These are phyloP conservation scores for Drosophila sp. DNA, from an alignment of 1,140 invertebrate species.

Conservation along the genomic window DNA sequence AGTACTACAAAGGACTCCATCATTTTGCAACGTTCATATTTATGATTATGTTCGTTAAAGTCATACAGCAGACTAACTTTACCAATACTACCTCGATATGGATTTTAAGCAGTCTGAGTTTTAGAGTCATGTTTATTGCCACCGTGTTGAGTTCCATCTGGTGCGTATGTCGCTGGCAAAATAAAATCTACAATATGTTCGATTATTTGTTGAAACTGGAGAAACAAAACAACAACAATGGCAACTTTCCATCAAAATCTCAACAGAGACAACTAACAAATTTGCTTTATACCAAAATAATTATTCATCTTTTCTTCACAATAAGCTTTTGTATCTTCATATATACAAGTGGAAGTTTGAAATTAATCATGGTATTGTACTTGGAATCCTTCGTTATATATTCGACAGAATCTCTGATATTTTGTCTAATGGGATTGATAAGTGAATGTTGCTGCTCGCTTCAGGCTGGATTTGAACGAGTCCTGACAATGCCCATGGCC, in stretches of 20 bases:
- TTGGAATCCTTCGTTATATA: no score
- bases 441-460: no score
- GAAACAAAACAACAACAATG: not conserved
- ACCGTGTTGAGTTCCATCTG: conserved; percentile 10
- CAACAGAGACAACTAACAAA: not conserved
- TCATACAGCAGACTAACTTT: not conserved
- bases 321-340: no score
- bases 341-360: no score
- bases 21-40: no score
- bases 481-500: no score
- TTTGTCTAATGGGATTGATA: no score
- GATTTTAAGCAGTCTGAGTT: not conserved
- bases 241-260: not conserved
- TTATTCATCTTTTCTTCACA: not conserved
- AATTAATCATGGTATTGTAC: no score
- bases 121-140: not conserved
- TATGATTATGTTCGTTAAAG: no score
- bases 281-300: not conserved
- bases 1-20: no score
- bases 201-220: conserved; percentile 15
- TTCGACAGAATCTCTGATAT: no score
- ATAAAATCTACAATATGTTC: conserved; percentile 18
- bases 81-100: not conserved
- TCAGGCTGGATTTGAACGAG: no score
- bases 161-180: conserved; percentile 23